A percentile compares a stretch with the other conserved stretches of the same genome.
Conservation (phyloP, 1,140 invertebrate genomes). For the Diorhabda sublineata region DNA sequence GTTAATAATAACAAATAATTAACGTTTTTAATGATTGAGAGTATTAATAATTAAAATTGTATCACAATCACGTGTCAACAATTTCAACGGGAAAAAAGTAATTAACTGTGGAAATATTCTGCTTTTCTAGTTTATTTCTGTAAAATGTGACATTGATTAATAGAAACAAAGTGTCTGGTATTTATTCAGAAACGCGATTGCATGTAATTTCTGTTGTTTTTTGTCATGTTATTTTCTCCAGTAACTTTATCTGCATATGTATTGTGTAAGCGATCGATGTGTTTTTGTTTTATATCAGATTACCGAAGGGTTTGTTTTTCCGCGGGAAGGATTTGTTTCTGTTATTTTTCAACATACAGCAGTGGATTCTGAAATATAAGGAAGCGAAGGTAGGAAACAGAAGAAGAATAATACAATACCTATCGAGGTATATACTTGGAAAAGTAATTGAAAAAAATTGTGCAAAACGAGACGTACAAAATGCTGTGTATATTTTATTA, state of each 20-base stretch:
- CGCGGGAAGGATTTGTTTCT: background rate
- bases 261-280: background rate
- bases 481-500: no score
- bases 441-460: no score
- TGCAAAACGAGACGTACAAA: no score
- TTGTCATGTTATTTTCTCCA: conserved; percentile 1
- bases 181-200: background rate
- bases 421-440: no score
- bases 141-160: background rate
- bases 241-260: background rate
- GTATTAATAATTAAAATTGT: background rate
- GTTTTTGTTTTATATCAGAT: background rate
- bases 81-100: background rate
- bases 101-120: background rate
- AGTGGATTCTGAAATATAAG: background rate
- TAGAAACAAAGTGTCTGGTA: conserved; percentile 2
- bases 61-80: background rate
- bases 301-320: background rate
- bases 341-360: background rate
- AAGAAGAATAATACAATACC: no score
- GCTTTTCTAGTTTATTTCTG: background rate
- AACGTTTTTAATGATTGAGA: background rate
- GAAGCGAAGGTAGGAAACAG: no score
- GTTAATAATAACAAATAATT: no score
- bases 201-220: background rate